Evolutionary conservation across 2,888 invertebrate genomes (phyloP), one percentile per base, ranked within the genome.

Genomic region (Eupithecia subfuscata): DNA sequence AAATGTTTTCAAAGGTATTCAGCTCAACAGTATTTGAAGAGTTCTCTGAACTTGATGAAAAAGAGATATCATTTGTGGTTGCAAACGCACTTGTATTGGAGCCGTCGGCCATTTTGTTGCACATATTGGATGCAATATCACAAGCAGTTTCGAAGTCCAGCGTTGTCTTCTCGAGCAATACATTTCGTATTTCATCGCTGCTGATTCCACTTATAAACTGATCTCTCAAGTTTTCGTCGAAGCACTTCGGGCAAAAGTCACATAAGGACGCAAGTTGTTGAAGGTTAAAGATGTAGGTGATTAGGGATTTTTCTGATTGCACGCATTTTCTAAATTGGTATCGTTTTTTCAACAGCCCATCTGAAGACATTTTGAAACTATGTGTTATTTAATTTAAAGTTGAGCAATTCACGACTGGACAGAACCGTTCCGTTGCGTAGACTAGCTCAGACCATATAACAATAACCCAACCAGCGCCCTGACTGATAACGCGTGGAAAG

Each of bases 151-250:
- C n/a, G n/a, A 67, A 67, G 22, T 40, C 37, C 40, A 40, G 22
- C 2, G 65, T 40, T 22, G 65, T 64, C 64, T 64, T 18, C n/a
- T 67, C 11, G 9, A 67, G 22, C 40, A 67, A 22, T 11, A 37
- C 34, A 16, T 67, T n/a, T 18, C 65, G 37, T 40, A 67, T 67
- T 40, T 37, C 40, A 67, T 67, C 22, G n/a, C 65, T 67, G 34
- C 37, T 67, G n/a, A 67, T 40, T 40, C 65, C 65, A 37, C 14
- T 34, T 37, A 65, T 67, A 34, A 67, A 67, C 22, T 67, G 65
- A 11, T 67, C 65, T 67, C 65, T 37, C 11, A 67, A 40, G 34
- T 67, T 37, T 37, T 18, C 40, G n/a, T 67, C 65, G 8, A n/a
- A n/a, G n/a, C n/a, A n/a, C n/a, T n/a, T 11, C n/a, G 34, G 8